Percentiles rank a stretch among this genome's conserved stretches.
Evolutionary conservation across 2,888 invertebrate genomes (phyloP).

Genomic region (Molanna angustata): DNA sequence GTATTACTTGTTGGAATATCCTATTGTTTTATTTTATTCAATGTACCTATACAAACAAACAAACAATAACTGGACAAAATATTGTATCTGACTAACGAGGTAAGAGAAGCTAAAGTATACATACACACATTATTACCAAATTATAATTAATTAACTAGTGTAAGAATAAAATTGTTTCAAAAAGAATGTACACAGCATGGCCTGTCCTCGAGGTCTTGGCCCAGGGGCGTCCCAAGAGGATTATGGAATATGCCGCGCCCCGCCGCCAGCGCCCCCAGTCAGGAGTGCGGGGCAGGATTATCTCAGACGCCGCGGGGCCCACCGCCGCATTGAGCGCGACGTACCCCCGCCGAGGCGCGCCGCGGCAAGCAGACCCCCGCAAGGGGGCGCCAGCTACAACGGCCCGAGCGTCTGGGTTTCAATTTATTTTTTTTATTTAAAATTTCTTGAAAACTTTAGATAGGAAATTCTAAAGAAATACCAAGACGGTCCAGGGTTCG

Average conservation of each 20-base stretch:
- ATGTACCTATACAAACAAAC: too few relatives aligned
- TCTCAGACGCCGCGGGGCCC: conserved; percentile 7
- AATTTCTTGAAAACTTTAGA: too few relatives aligned
- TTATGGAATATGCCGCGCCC: conserved; percentile 13
- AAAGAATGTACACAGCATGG: conserved; percentile 12
- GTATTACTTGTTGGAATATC: too few relatives aligned
- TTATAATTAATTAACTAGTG: too few relatives aligned
- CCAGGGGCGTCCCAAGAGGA: conserved; percentile 14
- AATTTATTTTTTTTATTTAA: too few relatives aligned
- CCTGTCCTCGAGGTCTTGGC: conserved; percentile 10
- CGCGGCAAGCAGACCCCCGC: background rate
- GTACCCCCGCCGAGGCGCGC: conserved; percentile 5
- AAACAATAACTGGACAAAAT: too few relatives aligned
- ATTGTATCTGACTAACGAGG: too few relatives aligned
- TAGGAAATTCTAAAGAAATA: background rate
- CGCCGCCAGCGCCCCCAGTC: background rate
- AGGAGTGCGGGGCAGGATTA: background rate
- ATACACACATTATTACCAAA: too few relatives aligned
- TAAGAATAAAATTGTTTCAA: too few relatives aligned
- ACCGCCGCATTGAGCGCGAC: conserved; percentile 7
- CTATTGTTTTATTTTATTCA: too few relatives aligned
- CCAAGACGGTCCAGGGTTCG: too few relatives aligned
- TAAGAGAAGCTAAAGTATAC: too few relatives aligned
- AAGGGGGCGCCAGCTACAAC: background rate
- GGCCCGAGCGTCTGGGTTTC: conserved; percentile 3